Evolutionary conservation across 2,888 invertebrate genomes (phyloP), one percentile per base, ranked within the genome.

Genomic region (Diadromus collaris): DNA sequence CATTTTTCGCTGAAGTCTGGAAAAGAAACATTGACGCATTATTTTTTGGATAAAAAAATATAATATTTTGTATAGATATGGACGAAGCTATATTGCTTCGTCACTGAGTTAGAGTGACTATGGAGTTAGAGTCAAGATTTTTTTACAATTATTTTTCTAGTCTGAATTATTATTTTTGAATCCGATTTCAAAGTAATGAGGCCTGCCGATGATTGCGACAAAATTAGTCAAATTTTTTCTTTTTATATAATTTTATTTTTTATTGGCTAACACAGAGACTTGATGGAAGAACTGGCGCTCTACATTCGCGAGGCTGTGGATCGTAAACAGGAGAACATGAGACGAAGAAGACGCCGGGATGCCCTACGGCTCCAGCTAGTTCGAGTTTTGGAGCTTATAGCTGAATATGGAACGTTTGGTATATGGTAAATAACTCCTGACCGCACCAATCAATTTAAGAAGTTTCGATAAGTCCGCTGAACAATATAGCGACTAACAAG

Each of bases 281-380:
- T 99, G 78, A 96, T 99, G 94, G 99, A 99, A 87, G 99, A 99
- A 91, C 91, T 99, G 72, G 94, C 97, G 7, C 94, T 96, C 0
- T 95, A 97, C 82, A 95, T 99, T 76, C 95, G 98, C 21, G 99
- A 99, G 91, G 98, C 99, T 0, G 96, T 98, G 24, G 99, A 99
- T 90, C 94, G 97, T 63, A 99, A 99, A 89, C 98, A 99, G 91
- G 99, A 99, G 90, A 99, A 99, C 90, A 96, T 99, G 93, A 93
- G 99, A 72, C 92, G 99, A 51, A 93, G 98, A 51, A 93, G 98
- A 72, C 93, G 99, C 48, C 94, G 98, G 71, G 99, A 99, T 91
- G 96, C 98, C 13, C 92, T 99, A 65, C 93, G 99, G 56, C 92
- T 99, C 54, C 97, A 99, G 87, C 93, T 99, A 82, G 97, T 98